Percentiles rank a stretch among this genome's conserved stretches.
These are phyloP conservation scores for Marasmarcha lunaedactyla DNA, from an alignment of 2,888 invertebrate species.

Conservation along the genomic window DNA sequence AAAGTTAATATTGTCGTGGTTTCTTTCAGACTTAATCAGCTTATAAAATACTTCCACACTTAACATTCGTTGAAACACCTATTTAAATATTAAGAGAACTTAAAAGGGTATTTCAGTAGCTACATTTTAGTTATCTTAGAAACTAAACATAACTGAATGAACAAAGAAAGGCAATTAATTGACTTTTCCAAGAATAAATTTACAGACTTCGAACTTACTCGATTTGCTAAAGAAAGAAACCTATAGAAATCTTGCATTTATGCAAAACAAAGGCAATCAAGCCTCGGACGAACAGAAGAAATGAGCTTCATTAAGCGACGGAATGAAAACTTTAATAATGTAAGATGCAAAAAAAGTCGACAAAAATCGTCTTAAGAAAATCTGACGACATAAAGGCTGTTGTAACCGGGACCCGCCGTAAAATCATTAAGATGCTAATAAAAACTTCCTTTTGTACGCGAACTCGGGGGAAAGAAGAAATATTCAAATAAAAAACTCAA, in stretches of 20 bases:
- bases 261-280: slow-evolving; percentile 71
- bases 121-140: too few relatives aligned
- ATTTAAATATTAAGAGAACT: too few relatives aligned
- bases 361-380: slow-evolving; percentile 68
- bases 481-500: slow-evolving; percentile 71
- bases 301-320: slow-evolving; percentile 70
- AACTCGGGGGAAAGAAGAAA: slow-evolving; percentile 54
- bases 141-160: slow-evolving; percentile 24
- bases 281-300: slow-evolving; percentile 67
- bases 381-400: slow-evolving; percentile 72
- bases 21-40: too few relatives aligned
- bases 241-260: slow-evolving; percentile 69
- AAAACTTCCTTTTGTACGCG: slow-evolving; percentile 70
- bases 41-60: too few relatives aligned
- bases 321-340: slow-evolving; percentile 72
- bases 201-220: slow-evolving; percentile 52
- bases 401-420: slow-evolving; percentile 70
- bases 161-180: slow-evolving; percentile 28
- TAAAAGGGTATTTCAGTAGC: too few relatives aligned
- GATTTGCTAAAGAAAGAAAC: slow-evolving; percentile 53
- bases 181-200: slow-evolving; percentile 47
- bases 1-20: too few relatives aligned
- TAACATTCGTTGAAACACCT: too few relatives aligned
- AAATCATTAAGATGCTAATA: slow-evolving; percentile 73
- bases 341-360: slow-evolving; percentile 67